phyloP scores from a whole-genome alignment of 30 jellyfish, hydroid and myxozoan genomes.

The Sanderia malayensis region DNA sequence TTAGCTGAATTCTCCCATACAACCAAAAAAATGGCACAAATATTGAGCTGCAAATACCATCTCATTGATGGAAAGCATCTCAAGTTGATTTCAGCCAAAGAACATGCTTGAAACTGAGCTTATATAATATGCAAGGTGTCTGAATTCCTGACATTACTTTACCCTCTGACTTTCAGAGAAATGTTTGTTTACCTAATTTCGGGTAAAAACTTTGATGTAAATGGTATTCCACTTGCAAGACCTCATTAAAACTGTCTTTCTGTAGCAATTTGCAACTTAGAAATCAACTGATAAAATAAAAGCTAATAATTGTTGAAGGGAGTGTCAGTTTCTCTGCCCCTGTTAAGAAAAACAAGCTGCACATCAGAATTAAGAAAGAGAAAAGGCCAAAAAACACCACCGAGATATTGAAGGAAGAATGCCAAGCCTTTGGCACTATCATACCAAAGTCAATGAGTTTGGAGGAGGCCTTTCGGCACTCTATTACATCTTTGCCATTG shows the following conservation, averaged over 20 bases:
- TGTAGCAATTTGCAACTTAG: not conserved
- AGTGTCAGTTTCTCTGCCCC: not conserved
- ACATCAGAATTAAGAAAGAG: not conserved
- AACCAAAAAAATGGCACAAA: not conserved
- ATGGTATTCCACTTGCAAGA: not conserved
- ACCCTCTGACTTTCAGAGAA: not conserved
- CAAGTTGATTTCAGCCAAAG: no score
- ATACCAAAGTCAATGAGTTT: not conserved
- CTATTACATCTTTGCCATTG: not conserved
- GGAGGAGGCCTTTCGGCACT: not conserved
- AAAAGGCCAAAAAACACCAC: not conserved
- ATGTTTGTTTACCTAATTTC: not conserved
- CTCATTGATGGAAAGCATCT: no score
- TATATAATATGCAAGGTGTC: not conserved
- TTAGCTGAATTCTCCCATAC: no score
- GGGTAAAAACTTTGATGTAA: not conserved
- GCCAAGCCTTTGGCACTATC: not conserved
- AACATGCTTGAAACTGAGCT: not conserved
- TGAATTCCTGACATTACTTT: not conserved
- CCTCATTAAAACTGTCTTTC: not conserved
- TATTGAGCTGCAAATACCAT: slow-evolving; percentile 1
- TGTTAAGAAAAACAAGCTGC: not conserved
- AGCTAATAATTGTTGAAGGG: not conserved
- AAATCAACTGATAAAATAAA: not conserved
- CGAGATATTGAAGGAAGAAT: not conserved